Percentiles rank a stretch among this genome's conserved stretches.
phyloP scores from a whole-genome alignment of 2,113 vertebrate species.

The Calyptommatus sinebrachiatus region DNA sequence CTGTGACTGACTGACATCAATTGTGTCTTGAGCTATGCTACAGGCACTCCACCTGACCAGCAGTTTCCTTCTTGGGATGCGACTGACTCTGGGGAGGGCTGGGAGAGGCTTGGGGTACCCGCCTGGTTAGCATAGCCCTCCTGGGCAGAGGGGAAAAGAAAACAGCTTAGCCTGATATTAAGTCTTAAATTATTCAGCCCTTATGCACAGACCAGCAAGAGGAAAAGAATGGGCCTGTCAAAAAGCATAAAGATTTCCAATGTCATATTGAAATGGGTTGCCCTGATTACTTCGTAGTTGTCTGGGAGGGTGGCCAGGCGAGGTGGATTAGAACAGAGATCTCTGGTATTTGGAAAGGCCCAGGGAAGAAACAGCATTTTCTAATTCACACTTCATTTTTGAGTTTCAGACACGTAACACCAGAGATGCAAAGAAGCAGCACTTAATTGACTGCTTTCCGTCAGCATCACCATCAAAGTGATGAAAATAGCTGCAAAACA shows the following conservation, averaged over 20 bases:
- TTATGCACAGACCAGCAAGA: background rate
- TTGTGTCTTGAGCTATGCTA: rapidly evolving
- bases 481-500: background rate
- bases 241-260: conserved; percentile 45
- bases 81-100: background rate
- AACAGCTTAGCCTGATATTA: conserved; percentile 6
- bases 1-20: rapidly evolving
- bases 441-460: background rate
- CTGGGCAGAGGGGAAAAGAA: rapidly evolving
- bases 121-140: background rate
- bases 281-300: conserved; percentile 13
- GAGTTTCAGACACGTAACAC: background rate
- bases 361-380: rapidly evolving
- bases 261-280: conserved; percentile 9
- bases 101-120: no score
- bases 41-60: background rate
- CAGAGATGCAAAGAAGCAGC: background rate
- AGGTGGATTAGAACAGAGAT: rapidly evolving
- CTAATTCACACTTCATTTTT: no score
- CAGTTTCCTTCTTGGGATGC: background rate
- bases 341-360: background rate
- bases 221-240: conserved; percentile 44
- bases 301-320: conserved; percentile 4
- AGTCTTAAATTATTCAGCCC: conserved; percentile 46
- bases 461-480: no score